Conservation (phyloP, 2,888 invertebrate genomes). For the Cheiracanthium punctorium region DNA sequence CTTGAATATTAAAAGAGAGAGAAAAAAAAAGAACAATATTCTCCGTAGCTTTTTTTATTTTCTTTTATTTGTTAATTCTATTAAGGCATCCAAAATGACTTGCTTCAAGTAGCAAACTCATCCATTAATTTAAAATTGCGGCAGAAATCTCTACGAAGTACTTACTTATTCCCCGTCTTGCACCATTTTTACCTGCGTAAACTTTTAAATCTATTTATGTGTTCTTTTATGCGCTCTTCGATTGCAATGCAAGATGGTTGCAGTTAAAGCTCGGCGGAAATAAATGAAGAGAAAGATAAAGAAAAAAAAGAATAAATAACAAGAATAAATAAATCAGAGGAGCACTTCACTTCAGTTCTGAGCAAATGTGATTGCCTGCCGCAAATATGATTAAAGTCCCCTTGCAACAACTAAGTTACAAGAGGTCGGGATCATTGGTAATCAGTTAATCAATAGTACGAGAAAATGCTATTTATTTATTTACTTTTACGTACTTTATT, state of each 20-base stretch:
- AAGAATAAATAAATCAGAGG: conserved; percentile 56
- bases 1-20: background rate
- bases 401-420: conserved; percentile 38
- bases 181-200: conserved; percentile 24
- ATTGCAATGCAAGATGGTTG: conserved; percentile 25
- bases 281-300: conserved; percentile 7
- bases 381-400: conserved; percentile 67
- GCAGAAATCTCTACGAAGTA: background rate
- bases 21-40: background rate
- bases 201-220: conserved; percentile 38
- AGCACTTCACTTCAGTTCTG: conserved; percentile 44
- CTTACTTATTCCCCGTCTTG: background rate
- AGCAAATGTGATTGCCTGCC: conserved; percentile 62
- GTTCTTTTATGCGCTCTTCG: conserved; percentile 42
- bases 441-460: conserved; percentile 67
- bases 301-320: background rate
- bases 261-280: conserved; percentile 38
- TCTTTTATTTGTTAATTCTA: background rate
- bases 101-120: conserved; percentile 8
- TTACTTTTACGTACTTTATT: conserved; percentile 50
- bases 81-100: conserved; percentile 1
- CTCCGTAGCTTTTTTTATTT: background rate
- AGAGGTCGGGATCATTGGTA: conserved; percentile 32
- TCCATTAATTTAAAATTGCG: conserved; percentile 5
- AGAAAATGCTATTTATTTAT: conserved; percentile 57